A percentile compares a stretch with the other conserved stretches of the same genome.
Evolutionary conservation across 2,888 invertebrate species (phyloP).

Genomic region (Cataglyphis albicans): DNA sequence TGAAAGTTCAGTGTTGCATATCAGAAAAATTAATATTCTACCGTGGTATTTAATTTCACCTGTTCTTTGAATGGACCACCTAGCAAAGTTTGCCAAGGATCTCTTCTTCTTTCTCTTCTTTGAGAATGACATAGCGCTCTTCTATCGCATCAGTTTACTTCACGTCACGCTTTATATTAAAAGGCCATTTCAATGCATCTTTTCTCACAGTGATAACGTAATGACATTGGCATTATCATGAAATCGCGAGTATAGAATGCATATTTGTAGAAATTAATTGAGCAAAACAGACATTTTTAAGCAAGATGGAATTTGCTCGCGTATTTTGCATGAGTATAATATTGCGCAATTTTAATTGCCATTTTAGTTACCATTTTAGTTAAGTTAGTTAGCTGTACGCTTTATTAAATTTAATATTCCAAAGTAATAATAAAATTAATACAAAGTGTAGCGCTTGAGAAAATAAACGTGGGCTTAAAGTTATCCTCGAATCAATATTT

Average conservation of each 20-base stretch:
- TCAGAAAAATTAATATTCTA: slow-evolving; percentile 76
- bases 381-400: not conserved
- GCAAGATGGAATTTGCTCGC: not conserved
- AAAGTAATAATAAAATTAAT: slow-evolving; percentile 12
- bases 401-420: slow-evolving; percentile 39
- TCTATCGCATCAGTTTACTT: slow-evolving; percentile 60
- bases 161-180: slow-evolving; percentile 68
- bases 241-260: not conserved
- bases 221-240: slow-evolving; percentile 38
- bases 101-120: not conserved
- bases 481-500: slow-evolving; percentile 30
- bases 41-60: slow-evolving; percentile 65
- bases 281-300: slow-evolving; percentile 1
- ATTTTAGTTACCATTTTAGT: not conserved
- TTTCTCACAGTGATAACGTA: slow-evolving; percentile 25
- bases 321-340: slow-evolving; percentile 12
- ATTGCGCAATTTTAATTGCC: not conserved
- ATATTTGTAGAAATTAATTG: slow-evolving; percentile 20
- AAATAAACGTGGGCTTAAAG: slow-evolving; percentile 10
- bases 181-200: slow-evolving; percentile 57
- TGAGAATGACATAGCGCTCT: not conserved
- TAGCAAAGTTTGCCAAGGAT: slow-evolving; percentile 23
- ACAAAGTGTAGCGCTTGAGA: not conserved
- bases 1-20: slow-evolving; percentile 61
- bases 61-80: slow-evolving; percentile 43